Percentiles rank a stretch among this genome's conserved stretches.
phyloP scores from a whole-genome alignment of 2,113 vertebrate genomes.

The Phoxinus phoxinus region DNA sequence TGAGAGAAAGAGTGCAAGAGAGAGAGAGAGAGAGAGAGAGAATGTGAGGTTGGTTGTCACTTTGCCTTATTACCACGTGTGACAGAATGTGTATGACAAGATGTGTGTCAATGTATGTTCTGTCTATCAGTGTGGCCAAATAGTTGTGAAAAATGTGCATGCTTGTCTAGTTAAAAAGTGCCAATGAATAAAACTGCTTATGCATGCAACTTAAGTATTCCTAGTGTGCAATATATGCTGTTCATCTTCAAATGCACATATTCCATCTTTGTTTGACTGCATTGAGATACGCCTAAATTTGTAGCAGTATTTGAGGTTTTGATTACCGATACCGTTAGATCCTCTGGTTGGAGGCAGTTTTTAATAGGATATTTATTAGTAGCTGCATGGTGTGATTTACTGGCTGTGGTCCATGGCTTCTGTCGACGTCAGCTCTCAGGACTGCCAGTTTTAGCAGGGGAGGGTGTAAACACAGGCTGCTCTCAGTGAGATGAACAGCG shows the following conservation, averaged over 20 bases:
- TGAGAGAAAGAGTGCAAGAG: conserved; percentile 23
- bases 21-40: neutral
- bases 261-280: neutral
- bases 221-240: neutral
- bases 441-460: conserved; percentile 37
- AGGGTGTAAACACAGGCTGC: conserved; percentile 28
- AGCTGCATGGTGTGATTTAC: conserved; percentile 44
- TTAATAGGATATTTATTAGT: conserved; percentile 42
- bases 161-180: neutral
- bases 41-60: neutral
- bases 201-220: neutral
- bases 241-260: neutral
- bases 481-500: conserved; percentile 34
- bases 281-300: neutral
- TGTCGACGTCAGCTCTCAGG: conserved; percentile 51
- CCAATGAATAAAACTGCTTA: neutral
- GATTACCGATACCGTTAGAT: neutral
- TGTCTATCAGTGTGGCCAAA: neutral
- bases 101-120: conserved; percentile 18
- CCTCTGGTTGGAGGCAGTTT: neutral
- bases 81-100: neutral
- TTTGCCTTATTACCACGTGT: conserved; percentile 35
- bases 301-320: neutral
- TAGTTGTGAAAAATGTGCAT: neutral
- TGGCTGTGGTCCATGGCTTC: conserved; percentile 37